phyloP scores from a whole-genome alignment of 2,888 invertebrate species.

The Apeira syringaria region DNA sequence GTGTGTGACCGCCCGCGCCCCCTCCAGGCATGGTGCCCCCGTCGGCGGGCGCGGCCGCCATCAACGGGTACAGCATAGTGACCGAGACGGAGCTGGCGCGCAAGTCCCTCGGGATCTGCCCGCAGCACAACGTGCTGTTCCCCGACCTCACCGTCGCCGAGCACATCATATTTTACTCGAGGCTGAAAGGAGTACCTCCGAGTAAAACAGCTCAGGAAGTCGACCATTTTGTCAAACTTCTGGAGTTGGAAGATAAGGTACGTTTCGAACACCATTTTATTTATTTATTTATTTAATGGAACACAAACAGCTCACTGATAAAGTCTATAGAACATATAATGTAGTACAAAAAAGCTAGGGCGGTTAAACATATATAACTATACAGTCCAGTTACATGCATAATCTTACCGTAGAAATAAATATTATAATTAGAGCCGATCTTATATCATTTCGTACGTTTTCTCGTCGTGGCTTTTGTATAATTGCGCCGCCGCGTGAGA shows the following conservation, averaged over 20 bases:
- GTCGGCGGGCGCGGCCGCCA: constrained; percentile 87
- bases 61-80: constrained; percentile 89
- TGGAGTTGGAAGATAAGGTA: constrained; percentile 88
- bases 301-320: too few species aligned
- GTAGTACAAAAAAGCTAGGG: too few species aligned
- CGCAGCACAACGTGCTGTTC: constrained; percentile 94
- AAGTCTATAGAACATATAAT: too few species aligned
- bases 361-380: too few species aligned
- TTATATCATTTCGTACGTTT: too few species aligned
- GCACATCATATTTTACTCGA: constrained; percentile 92
- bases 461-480: too few species aligned
- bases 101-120: constrained; percentile 91
- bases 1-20: too few species aligned
- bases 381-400: too few species aligned
- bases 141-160: constrained; percentile 92
- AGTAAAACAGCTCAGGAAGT: constrained; percentile 84
- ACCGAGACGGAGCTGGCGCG: constrained; percentile 87
- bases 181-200: constrained; percentile 86
- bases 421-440: too few species aligned
- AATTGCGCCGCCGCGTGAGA: too few species aligned
- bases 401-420: too few species aligned
- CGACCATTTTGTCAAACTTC: constrained; percentile 85
- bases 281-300: too few species aligned
- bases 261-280: constrained; percentile 9
- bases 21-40: constrained; percentile 86